These are phyloP conservation scores for Ctenicera cuprea DNA, from an alignment of 2,888 invertebrate species.

Conservation along the genomic window DNA sequence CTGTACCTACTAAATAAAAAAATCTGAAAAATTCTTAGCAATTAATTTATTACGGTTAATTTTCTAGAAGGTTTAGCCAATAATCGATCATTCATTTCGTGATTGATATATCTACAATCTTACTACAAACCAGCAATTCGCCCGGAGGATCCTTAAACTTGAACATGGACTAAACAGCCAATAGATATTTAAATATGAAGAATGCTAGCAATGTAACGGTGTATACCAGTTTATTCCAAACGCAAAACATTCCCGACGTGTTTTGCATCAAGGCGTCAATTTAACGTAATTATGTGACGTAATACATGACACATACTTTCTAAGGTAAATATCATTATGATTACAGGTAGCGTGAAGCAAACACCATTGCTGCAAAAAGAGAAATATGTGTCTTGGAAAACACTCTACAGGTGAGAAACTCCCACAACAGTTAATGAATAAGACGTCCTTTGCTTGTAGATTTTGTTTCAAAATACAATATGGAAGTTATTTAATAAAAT, in stretches of 20 bases:
- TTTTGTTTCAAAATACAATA: too few relatives aligned
- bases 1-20: not conserved
- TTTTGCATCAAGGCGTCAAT: conserved; percentile 46
- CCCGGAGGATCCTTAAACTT: conserved; percentile 37
- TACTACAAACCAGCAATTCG: conserved; percentile 1
- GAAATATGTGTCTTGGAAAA: not conserved
- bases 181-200: conserved; percentile 49
- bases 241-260: conserved; percentile 48
- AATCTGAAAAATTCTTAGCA: not conserved
- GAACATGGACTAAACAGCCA: conserved; percentile 42
- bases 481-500: too few relatives aligned
- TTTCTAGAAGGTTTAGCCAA: not conserved
- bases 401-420: too few relatives aligned
- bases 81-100: not conserved
- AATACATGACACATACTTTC: conserved; percentile 36
- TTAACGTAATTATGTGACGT: conserved; percentile 46
- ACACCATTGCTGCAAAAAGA: not conserved
- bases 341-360: not conserved
- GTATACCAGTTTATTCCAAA: conserved; percentile 51
- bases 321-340: conserved; percentile 24
- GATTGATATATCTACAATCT: conserved; percentile 13
- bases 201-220: conserved; percentile 56
- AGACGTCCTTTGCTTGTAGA: too few relatives aligned
- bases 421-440: too few relatives aligned
- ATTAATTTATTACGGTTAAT: not conserved